Conservation (phyloP, 2,888 invertebrate species). For the Clusia tigrina region DNA sequence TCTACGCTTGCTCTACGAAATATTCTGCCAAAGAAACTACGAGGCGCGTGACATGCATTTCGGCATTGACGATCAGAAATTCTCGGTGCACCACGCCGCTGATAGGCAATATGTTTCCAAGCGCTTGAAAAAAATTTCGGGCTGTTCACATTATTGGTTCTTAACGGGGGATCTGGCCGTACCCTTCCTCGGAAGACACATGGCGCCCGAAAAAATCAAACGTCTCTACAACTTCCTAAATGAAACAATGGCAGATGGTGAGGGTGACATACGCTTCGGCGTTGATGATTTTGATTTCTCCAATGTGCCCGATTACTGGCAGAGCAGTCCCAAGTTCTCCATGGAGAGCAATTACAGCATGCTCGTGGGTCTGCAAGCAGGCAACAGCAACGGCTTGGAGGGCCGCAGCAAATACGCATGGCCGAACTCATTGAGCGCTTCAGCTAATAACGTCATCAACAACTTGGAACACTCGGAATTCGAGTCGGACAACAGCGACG, state of each 20-base stretch:
- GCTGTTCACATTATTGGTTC: constrained; percentile 60
- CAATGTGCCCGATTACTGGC: constrained; percentile 47
- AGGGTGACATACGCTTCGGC: constrained; percentile 47
- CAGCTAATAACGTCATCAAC: constrained; percentile 41
- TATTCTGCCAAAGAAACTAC: constrained; percentile 53
- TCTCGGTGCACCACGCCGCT: constrained; percentile 28
- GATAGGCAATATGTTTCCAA: constrained; percentile 34
- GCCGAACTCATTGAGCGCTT: constrained; percentile 42
- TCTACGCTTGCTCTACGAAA: constrained; percentile 51
- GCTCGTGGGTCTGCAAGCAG: constrained; percentile 55
- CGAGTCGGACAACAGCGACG: constrained; percentile 48
- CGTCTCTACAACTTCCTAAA: constrained; percentile 51
- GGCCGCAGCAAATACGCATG: constrained; percentile 54
- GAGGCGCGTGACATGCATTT: constrained; percentile 51
- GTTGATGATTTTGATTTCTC: constrained; percentile 59
- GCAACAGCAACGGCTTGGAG: constrained; percentile 48
- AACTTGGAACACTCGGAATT: constrained; percentile 54
- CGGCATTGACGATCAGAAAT: constrained; percentile 57
- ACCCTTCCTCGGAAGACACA: constrained; percentile 54
- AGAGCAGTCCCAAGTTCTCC: constrained; percentile 46
- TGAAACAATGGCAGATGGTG: constrained; percentile 32
- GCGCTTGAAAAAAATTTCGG: constrained; percentile 40
- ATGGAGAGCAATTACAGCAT: constrained; percentile 58
- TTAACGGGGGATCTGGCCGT: constrained; percentile 54
- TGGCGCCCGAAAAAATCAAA: constrained; percentile 47